Conservation (phyloP, 1,140 invertebrate species). For the Notospermus geniculatus region DNA sequence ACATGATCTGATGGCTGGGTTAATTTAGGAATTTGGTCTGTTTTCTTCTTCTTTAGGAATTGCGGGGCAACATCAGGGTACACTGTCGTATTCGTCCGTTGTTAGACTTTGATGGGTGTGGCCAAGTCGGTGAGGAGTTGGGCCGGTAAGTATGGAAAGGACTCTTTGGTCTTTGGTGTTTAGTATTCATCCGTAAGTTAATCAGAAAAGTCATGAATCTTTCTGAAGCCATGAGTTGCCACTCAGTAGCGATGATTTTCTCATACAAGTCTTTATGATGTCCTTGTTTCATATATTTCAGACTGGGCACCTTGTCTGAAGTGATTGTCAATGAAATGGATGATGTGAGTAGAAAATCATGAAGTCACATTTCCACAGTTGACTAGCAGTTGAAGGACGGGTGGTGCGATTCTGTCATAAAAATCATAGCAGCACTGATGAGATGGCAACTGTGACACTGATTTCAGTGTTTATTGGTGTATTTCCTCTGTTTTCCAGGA, state of each 20-base stretch:
- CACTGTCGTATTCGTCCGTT: constrained; percentile 47
- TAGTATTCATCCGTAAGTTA: neutral
- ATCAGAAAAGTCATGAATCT: neutral
- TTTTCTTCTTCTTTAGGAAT: constrained; percentile 38
- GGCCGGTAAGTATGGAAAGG: constrained; percentile 32
- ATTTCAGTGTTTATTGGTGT: constrained; percentile 10
- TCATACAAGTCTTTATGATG: no score
- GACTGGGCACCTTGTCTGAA: constrained; percentile 41
- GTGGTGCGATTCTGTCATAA: no score
- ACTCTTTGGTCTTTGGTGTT: neutral
- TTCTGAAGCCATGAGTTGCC: no score
- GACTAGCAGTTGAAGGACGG: no score
- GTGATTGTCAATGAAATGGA: constrained; percentile 46
- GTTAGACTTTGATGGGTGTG: constrained; percentile 45
- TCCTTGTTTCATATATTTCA: no score
- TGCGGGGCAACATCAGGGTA: constrained; percentile 51
- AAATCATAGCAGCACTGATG: neutral
- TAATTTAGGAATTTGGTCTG: neutral
- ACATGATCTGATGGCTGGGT: no score
- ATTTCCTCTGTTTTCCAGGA: constrained; percentile 31
- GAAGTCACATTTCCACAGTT: no score
- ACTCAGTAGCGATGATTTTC: no score
- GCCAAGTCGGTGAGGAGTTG: constrained; percentile 31
- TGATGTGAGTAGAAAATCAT: constrained; percentile 52
- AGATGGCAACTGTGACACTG: neutral